Evolutionary conservation across 2,113 vertebrate species (phyloP).

Genomic region (Thunnus thynnus): DNA sequence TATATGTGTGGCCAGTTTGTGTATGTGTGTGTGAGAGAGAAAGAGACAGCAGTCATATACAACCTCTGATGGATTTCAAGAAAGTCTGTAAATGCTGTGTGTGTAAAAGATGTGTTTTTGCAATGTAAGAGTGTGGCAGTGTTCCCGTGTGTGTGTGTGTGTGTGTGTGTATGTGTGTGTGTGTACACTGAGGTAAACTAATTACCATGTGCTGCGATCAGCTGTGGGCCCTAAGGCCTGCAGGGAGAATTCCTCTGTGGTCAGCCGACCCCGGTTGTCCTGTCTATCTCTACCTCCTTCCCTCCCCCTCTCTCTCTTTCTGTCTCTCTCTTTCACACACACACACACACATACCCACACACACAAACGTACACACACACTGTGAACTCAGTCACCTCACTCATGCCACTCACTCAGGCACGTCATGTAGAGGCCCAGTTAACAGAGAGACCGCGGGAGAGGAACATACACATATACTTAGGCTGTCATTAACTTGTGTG

Average conservation of each 20-base stretch:
- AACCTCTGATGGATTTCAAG: constrained; percentile 34
- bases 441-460: constrained; percentile 46
- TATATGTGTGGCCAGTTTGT: background rate
- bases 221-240: constrained; percentile 72
- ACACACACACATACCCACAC: constrained; percentile 1
- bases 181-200: constrained; percentile 56
- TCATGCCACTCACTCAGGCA: constrained; percentile 49
- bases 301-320: constrained; percentile 4
- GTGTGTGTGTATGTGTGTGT: constrained; percentile 21
- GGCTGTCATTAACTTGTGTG: constrained; percentile 65
- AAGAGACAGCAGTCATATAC: background rate
- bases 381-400: constrained; percentile 73
- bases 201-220: constrained; percentile 71
- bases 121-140: constrained; percentile 1
- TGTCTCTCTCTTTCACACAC: constrained; percentile 1
- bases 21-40: background rate
- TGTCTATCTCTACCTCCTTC: constrained; percentile 49
- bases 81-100: constrained; percentile 35
- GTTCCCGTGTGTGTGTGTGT: constrained; percentile 10
- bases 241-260: constrained; percentile 72
- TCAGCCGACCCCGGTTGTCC: constrained; percentile 59
- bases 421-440: constrained; percentile 35
- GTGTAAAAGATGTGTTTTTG: constrained; percentile 28
- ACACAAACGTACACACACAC: constrained; percentile 22
- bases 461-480: constrained; percentile 49